Percentiles rank a stretch among this genome's conserved stretches.
These are phyloP conservation scores for Lateolabrax maculatus DNA, from an alignment of 2,797 vertebrate genomes.

Conservation along the genomic window DNA sequence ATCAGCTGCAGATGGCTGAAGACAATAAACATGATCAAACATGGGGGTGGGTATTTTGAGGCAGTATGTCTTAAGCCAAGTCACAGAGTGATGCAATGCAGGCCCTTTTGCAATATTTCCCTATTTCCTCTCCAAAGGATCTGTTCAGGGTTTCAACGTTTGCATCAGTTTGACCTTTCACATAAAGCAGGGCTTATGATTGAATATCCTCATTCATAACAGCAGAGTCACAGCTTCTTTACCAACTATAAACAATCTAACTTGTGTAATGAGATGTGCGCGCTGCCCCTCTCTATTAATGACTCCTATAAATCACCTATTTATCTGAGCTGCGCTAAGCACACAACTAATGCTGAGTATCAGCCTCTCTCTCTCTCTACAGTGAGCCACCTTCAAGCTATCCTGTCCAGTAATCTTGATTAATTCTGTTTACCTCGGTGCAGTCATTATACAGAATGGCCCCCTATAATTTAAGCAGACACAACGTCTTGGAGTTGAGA, in stretches of 20 bases:
- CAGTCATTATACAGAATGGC: slow-evolving; percentile 67
- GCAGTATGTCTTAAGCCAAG: slow-evolving; percentile 53
- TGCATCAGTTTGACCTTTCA: slow-evolving; percentile 54
- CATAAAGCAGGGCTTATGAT: slow-evolving; percentile 36
- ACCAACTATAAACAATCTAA: slow-evolving; percentile 58
- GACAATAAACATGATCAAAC: slow-evolving; percentile 85
- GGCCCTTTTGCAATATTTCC: slow-evolving; percentile 5
- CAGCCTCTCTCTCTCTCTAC: slow-evolving; percentile 48
- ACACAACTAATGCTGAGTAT: slow-evolving; percentile 44
- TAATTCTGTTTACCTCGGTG: slow-evolving; percentile 81
- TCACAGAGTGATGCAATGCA: slow-evolving; percentile 27
- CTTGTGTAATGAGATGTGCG: slow-evolving; percentile 74
- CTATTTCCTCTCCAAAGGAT: background rate
- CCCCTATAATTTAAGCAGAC: slow-evolving; percentile 66
- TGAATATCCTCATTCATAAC: slow-evolving; percentile 37
- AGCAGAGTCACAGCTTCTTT: slow-evolving; percentile 33
- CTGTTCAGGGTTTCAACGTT: slow-evolving; percentile 9
- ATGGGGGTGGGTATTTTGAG: slow-evolving; percentile 69
- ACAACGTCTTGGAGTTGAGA: slow-evolving; percentile 40
- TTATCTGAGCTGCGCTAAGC: slow-evolving; percentile 58
- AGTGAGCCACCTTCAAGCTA: slow-evolving; percentile 60
- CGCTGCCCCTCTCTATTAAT: slow-evolving; percentile 72
- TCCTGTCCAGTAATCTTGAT: slow-evolving; percentile 78
- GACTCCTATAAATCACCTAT: slow-evolving; percentile 79
- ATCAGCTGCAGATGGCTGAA: slow-evolving; percentile 83